Evolutionary conservation across 2,113 vertebrate species (phyloP).

Genomic region (Rhynchomys soricoides): DNA sequence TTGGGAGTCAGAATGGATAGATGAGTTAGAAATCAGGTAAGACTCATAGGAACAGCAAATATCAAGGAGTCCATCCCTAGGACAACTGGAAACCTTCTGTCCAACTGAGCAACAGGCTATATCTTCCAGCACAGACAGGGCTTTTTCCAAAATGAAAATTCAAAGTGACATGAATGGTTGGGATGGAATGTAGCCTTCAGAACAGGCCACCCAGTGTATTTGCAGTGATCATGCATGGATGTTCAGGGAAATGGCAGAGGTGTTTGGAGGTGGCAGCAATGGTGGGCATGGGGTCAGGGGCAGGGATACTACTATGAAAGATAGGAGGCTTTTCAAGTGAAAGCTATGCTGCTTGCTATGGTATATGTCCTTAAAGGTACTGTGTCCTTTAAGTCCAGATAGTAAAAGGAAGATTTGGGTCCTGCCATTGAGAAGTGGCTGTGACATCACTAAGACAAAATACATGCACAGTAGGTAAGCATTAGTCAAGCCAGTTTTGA

Average conservation of each 20-base stretch:
- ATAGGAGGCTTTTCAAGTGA: neutral
- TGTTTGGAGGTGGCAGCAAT: too few relatives aligned
- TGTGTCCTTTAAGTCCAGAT: too few relatives aligned
- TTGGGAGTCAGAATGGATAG: neutral
- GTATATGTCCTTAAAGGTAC: too few relatives aligned
- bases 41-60: accelerated
- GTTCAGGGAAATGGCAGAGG: neutral
- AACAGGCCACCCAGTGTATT: neutral
- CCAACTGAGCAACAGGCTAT: accelerated
- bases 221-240: neutral
- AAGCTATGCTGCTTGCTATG: neutral
- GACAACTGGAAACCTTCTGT: neutral
- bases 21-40: neutral
- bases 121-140: accelerated
- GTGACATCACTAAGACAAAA: neutral
- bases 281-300: neutral
- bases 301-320: neutral
- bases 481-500: too few relatives aligned
- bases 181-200: neutral
- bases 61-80: accelerated
- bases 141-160: neutral
- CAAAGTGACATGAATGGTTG: neutral
- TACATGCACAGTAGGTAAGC: accelerated
- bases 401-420: neutral
- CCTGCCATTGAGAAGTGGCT: neutral